phyloP scores from a whole-genome alignment of 2,888 invertebrate genomes.

The Therioaphis trifolii region DNA sequence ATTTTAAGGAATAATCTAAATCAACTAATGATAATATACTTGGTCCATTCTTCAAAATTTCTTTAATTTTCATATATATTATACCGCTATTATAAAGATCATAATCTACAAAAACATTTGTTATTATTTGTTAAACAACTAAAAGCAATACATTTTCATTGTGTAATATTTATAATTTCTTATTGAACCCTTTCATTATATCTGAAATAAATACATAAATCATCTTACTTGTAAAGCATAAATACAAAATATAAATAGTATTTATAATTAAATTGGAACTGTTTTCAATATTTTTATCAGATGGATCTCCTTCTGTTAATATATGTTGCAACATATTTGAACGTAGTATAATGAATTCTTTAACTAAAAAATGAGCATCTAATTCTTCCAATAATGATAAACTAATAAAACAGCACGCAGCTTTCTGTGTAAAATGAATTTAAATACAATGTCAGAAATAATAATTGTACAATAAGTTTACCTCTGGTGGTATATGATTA shows the following conservation, averaged over 20 bases:
- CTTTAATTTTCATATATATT: slow-evolving; percentile 28
- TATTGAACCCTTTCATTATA: too few relatives aligned
- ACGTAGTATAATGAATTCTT: slow-evolving; percentile 58
- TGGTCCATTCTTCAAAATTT: slow-evolving; percentile 21
- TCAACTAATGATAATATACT: slow-evolving; percentile 53
- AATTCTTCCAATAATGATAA: slow-evolving; percentile 50
- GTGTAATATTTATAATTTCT: too few relatives aligned
- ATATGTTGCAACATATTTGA: slow-evolving; percentile 58
- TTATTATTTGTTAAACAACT: too few relatives aligned
- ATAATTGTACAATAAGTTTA: not conserved
- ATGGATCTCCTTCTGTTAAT: slow-evolving; percentile 41
- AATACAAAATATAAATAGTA: slow-evolving; percentile 56
- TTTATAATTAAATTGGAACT: slow-evolving; percentile 59
- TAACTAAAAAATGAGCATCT: slow-evolving; percentile 49
- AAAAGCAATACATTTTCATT: too few relatives aligned
- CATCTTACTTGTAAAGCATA: slow-evolving; percentile 55
- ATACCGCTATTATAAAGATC: slow-evolving; percentile 40
- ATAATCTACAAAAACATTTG: slow-evolving; percentile 31
- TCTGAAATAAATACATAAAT: not conserved
- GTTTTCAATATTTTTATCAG: slow-evolving; percentile 50
- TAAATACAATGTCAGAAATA: not conserved
- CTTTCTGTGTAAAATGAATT: slow-evolving; percentile 16
- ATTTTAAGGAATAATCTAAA: slow-evolving; percentile 59
- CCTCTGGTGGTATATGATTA: slow-evolving; percentile 31
- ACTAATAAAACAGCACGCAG: slow-evolving; percentile 53